Conservation (phyloP, 2,113 vertebrate genomes). For the Psammodynastes pulverulentus region DNA sequence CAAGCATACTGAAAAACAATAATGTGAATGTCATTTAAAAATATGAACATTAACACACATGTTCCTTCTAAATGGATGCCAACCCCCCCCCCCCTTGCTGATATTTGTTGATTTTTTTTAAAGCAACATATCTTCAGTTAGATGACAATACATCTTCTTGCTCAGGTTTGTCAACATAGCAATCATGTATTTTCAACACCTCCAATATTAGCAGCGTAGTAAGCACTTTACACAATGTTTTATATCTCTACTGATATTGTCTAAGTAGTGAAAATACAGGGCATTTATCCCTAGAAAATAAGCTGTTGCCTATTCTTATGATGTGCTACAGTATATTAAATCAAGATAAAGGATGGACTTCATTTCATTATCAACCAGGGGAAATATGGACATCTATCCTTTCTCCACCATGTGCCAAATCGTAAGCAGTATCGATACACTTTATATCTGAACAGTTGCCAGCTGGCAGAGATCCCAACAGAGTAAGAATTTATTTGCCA, state of each 20-base stretch:
- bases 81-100: not conserved
- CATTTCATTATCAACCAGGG: not conserved
- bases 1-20: conserved; percentile 19
- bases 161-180: not conserved
- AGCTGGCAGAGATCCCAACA: conserved; percentile 27
- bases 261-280: not conserved
- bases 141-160: not conserved
- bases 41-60: not conserved
- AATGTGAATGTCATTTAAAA: conserved; percentile 10
- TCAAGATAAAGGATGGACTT: not conserved
- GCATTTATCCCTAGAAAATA: not conserved
- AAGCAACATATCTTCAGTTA: not conserved
- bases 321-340: not conserved
- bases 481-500: conserved; percentile 30
- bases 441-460: conserved; percentile 27
- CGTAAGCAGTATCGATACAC: conserved; percentile 24
- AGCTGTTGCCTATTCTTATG: not conserved
- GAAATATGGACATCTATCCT: conserved; percentile 1
- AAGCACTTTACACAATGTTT: conserved; percentile 15
- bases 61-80: no score
- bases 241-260: not conserved
- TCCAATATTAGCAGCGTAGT: not conserved
- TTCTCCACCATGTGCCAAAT: conserved; percentile 2
- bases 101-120: not conserved
- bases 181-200: conserved; percentile 19